These are phyloP conservation scores for Diarsia rubi DNA, from an alignment of 2,888 invertebrate species.

Conservation along the genomic window DNA sequence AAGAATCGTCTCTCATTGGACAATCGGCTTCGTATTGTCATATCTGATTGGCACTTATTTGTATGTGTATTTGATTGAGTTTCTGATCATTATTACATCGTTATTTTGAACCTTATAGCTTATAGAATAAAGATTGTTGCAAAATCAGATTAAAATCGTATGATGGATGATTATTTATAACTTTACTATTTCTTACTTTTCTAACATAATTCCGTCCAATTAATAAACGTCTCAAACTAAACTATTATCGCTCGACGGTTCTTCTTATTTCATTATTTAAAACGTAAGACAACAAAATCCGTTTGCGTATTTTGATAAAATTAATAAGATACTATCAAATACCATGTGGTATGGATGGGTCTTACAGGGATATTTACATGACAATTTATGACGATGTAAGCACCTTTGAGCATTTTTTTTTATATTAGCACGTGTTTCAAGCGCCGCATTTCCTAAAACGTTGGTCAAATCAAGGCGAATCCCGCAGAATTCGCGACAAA, in stretches of 20 bases:
- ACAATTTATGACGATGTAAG: conserved; percentile 8
- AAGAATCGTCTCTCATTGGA: conserved; percentile 6
- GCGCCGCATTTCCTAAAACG: neutral
- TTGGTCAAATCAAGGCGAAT: neutral
- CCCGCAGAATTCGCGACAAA: neutral
- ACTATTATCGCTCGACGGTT: neutral
- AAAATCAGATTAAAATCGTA: neutral
- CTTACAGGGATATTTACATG: conserved; percentile 36
- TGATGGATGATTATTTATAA: neutral
- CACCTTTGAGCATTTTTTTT: neutral
- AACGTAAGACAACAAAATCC: neutral
- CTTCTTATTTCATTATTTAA: neutral
- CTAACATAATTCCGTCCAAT: conserved; percentile 1
- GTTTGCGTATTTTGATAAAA: neutral
- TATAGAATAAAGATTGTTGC: neutral
- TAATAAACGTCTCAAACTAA: neutral
- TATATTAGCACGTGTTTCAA: neutral
- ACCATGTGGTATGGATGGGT: neutral
- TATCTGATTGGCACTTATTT: conserved; percentile 9
- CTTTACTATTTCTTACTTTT: neutral
- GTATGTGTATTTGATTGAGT: neutral
- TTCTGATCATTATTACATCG: neutral
- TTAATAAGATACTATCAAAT: too few relatives aligned
- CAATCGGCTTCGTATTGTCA: neutral
- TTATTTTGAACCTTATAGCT: neutral